Evolutionary conservation across 1,140 invertebrate species (phyloP).

Genomic region (Anoplolepis gracilipes): DNA sequence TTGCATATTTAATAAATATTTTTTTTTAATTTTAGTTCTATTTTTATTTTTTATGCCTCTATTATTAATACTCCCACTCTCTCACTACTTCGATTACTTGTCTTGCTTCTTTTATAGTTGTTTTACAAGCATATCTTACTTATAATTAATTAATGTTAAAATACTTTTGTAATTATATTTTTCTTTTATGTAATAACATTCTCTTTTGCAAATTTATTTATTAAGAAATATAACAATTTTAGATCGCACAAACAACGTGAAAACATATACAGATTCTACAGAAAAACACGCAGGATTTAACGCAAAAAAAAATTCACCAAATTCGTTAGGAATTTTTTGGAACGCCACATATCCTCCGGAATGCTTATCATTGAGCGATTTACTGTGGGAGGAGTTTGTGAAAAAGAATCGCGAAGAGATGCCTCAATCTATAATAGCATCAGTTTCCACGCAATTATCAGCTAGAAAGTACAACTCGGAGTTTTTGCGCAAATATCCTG

Average conservation of each 20-base stretch:
- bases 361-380: not conserved
- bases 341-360: not conserved
- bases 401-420: not conserved
- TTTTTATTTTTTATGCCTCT: not conserved
- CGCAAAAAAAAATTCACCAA: not conserved
- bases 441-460: no score
- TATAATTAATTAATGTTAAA: no score
- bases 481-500: not conserved
- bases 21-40: not conserved
- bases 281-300: no score
- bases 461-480: not conserved
- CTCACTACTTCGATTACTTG: no score
- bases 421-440: not conserved
- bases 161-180: not conserved
- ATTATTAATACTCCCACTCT: not conserved
- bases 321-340: no score
- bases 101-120: no score
- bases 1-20: not conserved
- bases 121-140: no score
- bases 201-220: not conserved
- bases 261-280: not conserved
- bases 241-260: not conserved
- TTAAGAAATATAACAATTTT: not conserved
- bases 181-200: not conserved
- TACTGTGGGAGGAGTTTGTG: slow-evolving; percentile 36